Conservation (phyloP, 2,113 vertebrate genomes). For the Cynoglossus semilaevis region DNA sequence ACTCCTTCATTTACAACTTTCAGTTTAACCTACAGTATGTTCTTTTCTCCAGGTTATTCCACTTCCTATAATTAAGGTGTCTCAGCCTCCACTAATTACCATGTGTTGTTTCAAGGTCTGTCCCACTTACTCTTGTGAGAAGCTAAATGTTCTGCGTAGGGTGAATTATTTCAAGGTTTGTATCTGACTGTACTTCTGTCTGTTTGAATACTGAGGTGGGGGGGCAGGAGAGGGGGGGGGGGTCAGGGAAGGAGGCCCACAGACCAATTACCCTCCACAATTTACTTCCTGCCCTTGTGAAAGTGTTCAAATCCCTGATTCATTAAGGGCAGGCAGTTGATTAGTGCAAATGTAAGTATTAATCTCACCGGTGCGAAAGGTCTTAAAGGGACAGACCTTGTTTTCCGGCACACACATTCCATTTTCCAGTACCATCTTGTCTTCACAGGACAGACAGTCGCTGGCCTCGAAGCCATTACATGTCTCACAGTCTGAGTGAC, state of each 20-base stretch:
- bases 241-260: slow-evolving; percentile 46
- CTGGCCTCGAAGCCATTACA: slow-evolving; percentile 74
- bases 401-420: slow-evolving; percentile 73
- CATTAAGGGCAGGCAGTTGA: slow-evolving; percentile 58
- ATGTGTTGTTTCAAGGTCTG: slow-evolving; percentile 51
- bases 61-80: slow-evolving; percentile 55
- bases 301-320: slow-evolving; percentile 62
- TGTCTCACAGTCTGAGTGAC: slow-evolving; percentile 77
- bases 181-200: slow-evolving; percentile 31
- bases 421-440: slow-evolving; percentile 36
- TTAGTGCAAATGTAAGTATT: slow-evolving; percentile 45
- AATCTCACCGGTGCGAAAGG: slow-evolving; percentile 80
- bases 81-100: slow-evolving; percentile 49
- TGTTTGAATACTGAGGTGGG: slow-evolving; percentile 32
- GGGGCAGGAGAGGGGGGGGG: too few relatives aligned
- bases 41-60: slow-evolving; percentile 36
- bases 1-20: slow-evolving; percentile 22
- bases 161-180: slow-evolving; percentile 46
- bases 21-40: slow-evolving; percentile 29
- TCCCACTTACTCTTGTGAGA: slow-evolving; percentile 31
- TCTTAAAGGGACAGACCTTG: slow-evolving; percentile 56
- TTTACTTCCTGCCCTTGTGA: slow-evolving; percentile 52
- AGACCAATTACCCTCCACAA: slow-evolving; percentile 67
- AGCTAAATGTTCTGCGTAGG: slow-evolving; percentile 45
- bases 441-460: slow-evolving; percentile 77